Base-by-base conservation (phyloP, 2,888 invertebrate genomes). In the Tinea trinotella region DNA sequence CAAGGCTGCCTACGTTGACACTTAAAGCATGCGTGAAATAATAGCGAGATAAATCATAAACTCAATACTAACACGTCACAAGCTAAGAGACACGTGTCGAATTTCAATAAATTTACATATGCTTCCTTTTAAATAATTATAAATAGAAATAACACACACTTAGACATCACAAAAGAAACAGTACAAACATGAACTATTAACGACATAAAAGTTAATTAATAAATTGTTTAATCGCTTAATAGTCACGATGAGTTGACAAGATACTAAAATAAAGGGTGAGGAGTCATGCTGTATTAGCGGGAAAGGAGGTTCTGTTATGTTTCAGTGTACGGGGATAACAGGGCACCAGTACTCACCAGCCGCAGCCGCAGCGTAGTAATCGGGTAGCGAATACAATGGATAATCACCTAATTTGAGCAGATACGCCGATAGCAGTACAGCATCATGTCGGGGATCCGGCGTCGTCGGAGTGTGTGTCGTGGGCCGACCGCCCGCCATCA, bases 371-470 rank as follows among this genome's bases (percentile, higher is more conserved):
- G 54, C 35, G 74, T 68, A 70, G 73, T 71, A 70, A 74, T 80
- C 76, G 70, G 76, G 78, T 76, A 82, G 80, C 75, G 77, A 73
- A 83, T 83, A 77, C n/a, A n/a, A n/a, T 67, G 76, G 71, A 83
- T 82, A 82, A 68, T 83, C 85, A 86, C 87, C 87, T 86, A 86
- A 71, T 84, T 86, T 87, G 71, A 81, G 77, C 74, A 87, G 82
- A 78, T 87, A 87, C 61, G 85, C 81, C 56, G 85, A 85, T 63
- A 87, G 71, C 61, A 86, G 74, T 58, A 84, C 74, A 44, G 83
- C 82, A 57, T 86, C 85, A 58, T 81, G 82, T 35, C 80, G 64
- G 49, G 80, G 76, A 58, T 83, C 82, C 20, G 64, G 63, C 54
- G 64, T 72, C 56, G 77, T 64, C 56, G 68, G 70, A 36, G 68